These are phyloP conservation scores for Tretioscincus oriximinensis DNA, from an alignment of 2,113 vertebrate species.

Conservation along the genomic window DNA sequence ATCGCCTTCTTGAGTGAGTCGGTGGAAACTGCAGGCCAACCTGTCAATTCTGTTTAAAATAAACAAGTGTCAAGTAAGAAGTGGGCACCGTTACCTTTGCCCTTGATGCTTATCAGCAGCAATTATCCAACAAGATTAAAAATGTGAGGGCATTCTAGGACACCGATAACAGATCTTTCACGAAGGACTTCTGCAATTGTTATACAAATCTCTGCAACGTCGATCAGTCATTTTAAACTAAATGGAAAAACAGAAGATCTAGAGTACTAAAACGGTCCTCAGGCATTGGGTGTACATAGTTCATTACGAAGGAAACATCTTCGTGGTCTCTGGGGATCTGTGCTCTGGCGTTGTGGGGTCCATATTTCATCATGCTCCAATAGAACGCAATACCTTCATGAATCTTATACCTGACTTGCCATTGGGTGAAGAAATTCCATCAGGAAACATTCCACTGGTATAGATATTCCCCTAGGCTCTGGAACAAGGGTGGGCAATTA, in stretches of 20 bases:
- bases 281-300: too few species aligned
- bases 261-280: background rate
- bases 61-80: conserved; percentile 13
- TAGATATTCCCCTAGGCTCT: too few species aligned
- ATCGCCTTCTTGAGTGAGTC: background rate
- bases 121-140: background rate
- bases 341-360: too few species aligned
- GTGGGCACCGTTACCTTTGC: conserved; percentile 43
- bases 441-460: too few species aligned
- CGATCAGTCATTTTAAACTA: background rate
- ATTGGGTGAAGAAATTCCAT: too few species aligned
- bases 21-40: background rate
- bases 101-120: conserved; percentile 23
- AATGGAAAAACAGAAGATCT: background rate
- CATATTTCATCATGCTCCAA: too few species aligned
- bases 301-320: too few species aligned
- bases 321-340: too few species aligned
- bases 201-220: background rate
- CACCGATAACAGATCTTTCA: background rate
- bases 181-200: background rate
- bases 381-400: too few species aligned
- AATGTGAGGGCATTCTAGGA: conserved; percentile 13
- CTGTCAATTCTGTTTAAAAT: conserved; percentile 17
- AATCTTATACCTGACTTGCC: too few species aligned
- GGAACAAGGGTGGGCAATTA: too few species aligned